Percentiles rank a stretch among this genome's conserved stretches.
Conservation (phyloP, 2,113 vertebrate species). For the Turnix velox region DNA sequence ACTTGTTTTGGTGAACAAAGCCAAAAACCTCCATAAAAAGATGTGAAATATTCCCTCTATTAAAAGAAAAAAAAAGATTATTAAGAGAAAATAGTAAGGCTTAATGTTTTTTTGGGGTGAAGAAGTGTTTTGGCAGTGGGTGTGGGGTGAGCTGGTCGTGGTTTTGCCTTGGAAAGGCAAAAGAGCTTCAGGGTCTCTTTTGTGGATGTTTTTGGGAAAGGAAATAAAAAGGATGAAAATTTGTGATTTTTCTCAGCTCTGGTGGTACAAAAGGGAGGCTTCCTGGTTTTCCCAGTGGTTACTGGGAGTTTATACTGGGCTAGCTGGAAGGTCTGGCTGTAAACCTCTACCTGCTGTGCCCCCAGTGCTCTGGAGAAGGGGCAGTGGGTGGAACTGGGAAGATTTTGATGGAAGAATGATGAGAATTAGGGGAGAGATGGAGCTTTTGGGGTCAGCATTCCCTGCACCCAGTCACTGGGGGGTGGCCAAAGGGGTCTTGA, state of each 20-base stretch:
- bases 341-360: fast-evolving
- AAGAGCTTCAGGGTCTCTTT: neutral
- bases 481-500: neutral
- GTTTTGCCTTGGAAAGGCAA: neutral
- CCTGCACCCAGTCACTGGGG: fast-evolving
- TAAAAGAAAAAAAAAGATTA: neutral
- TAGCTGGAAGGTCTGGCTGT: neutral
- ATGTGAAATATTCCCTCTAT: slow-evolving; percentile 21
- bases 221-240: neutral
- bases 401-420: neutral
- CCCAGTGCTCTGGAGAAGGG: fast-evolving
- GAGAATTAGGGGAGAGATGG: fast-evolving
- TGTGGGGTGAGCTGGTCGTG: neutral
- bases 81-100: neutral
- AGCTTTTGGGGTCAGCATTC: neutral
- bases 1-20: no score
- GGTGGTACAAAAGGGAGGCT: neutral
- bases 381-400: fast-evolving
- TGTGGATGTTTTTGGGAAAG: neutral
- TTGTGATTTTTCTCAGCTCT: neutral
- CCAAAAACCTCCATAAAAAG: no score
- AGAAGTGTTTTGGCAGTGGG: neutral
- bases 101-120: slow-evolving; percentile 7
- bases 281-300: fast-evolving
- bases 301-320: fast-evolving